phyloP scores from a whole-genome alignment of 1,140 invertebrate species.

The Geopemphigus sp. region DNA sequence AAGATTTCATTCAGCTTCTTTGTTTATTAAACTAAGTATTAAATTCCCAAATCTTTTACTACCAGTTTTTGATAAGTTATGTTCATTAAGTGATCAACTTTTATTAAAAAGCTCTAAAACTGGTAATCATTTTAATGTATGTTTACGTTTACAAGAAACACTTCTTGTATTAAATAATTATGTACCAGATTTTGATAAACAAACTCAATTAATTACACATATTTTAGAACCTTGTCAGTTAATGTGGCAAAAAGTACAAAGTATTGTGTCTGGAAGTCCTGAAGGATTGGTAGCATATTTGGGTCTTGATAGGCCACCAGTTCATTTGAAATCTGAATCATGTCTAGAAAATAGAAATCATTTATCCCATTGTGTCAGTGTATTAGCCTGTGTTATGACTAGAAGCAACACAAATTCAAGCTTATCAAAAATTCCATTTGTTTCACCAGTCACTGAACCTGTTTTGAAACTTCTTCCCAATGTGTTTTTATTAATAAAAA shows the following conservation, averaged over 20 bases:
- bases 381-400: constrained; percentile 25
- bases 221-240: constrained; percentile 48
- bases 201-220: constrained; percentile 40
- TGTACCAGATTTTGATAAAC: constrained; percentile 41
- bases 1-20: constrained; percentile 79
- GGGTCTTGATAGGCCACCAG: constrained; percentile 27
- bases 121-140: constrained; percentile 34
- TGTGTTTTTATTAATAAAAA: constrained; percentile 70
- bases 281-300: constrained; percentile 41
- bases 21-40: constrained; percentile 84
- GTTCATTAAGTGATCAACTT: constrained; percentile 45
- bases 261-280: constrained; percentile 17
- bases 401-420: constrained; percentile 42
- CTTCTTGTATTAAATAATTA: constrained; percentile 32
- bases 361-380: constrained; percentile 34
- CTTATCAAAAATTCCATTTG: constrained; percentile 15
- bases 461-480: constrained; percentile 75
- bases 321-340: constrained; percentile 27
- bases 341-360: constrained; percentile 38
- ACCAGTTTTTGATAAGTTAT: constrained; percentile 73
- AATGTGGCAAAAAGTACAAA: constrained; percentile 48
- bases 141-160: constrained; percentile 42
- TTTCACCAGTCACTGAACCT: constrained; percentile 42
- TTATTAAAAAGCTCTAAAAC: constrained; percentile 29
- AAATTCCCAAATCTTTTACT: constrained; percentile 79